Evolutionary conservation across 2,888 invertebrate genomes (phyloP).

Genomic region (Idaea biselata): DNA sequence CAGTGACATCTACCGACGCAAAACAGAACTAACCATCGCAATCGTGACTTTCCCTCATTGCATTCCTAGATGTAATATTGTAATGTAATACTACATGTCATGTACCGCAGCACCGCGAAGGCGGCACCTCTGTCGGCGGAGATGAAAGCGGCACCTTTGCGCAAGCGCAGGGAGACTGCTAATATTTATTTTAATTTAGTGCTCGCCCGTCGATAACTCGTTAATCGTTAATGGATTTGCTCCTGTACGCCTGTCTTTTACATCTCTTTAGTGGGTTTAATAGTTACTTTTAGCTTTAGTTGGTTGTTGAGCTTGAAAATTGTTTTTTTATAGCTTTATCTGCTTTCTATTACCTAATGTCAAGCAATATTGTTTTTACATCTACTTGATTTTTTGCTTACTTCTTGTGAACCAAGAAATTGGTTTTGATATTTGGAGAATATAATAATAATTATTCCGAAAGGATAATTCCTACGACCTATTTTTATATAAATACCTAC

Average conservation of each 20-base stretch:
- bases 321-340: neutral
- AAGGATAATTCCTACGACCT: too few relatives aligned
- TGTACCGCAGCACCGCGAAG: constrained; percentile 31
- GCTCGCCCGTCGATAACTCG: constrained; percentile 67
- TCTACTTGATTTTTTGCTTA: too few relatives aligned
- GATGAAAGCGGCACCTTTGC: constrained; percentile 66
- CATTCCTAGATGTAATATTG: neutral
- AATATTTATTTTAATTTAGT: constrained; percentile 81
- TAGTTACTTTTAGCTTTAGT: constrained; percentile 12
- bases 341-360: neutral
- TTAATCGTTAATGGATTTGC: constrained; percentile 78
- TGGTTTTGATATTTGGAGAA: too few relatives aligned
- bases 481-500: too few relatives aligned
- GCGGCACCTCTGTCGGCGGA: constrained; percentile 76
- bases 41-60: neutral
- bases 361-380: too few relatives aligned
- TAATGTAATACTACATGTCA: neutral
- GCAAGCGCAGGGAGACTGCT: constrained; percentile 64
- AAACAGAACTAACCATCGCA: neutral
- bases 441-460: too few relatives aligned
- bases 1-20: neutral
- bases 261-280: constrained; percentile 35
- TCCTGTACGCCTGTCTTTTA: constrained; percentile 44
- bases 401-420: too few relatives aligned
- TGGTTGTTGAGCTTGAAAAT: constrained; percentile 15